Conservation (phyloP, 2,797 vertebrate genomes). For the Hypotaenidia philippensis region DNA sequence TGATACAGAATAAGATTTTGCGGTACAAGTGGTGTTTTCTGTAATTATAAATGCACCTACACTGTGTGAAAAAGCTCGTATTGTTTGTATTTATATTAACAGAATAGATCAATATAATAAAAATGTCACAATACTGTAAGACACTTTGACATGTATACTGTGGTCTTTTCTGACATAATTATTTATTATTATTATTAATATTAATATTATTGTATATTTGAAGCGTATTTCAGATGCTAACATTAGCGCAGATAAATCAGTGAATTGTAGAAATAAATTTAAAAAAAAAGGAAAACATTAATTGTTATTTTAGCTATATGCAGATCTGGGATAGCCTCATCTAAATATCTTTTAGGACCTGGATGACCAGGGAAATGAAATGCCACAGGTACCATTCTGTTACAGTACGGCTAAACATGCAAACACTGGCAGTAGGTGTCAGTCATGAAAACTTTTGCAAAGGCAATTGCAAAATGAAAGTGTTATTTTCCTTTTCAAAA, state of each 20-base stretch:
- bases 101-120: neutral
- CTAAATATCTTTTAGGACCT: neutral
- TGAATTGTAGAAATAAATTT: neutral
- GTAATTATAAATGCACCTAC: neutral
- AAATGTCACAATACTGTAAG: neutral
- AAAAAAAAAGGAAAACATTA: neutral
- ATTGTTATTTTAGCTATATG: neutral
- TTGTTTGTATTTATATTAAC: neutral
- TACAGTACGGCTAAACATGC: neutral
- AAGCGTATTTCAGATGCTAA: neutral
- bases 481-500: slow-evolving; percentile 25
- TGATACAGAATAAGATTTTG: neutral
- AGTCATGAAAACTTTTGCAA: neutral
- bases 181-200: too few species aligned
- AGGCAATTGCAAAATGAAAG: slow-evolving; percentile 15
- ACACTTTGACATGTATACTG: neutral
- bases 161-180: neutral
- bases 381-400: neutral
- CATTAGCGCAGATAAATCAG: neutral
- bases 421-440: neutral
- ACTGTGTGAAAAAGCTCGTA: neutral
- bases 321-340: neutral
- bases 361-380: neutral
- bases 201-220: neutral
- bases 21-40: neutral